These are phyloP conservation scores for Dissostichus mawsoni DNA, from an alignment of 2,113 vertebrate genomes.

Conservation along the genomic window DNA sequence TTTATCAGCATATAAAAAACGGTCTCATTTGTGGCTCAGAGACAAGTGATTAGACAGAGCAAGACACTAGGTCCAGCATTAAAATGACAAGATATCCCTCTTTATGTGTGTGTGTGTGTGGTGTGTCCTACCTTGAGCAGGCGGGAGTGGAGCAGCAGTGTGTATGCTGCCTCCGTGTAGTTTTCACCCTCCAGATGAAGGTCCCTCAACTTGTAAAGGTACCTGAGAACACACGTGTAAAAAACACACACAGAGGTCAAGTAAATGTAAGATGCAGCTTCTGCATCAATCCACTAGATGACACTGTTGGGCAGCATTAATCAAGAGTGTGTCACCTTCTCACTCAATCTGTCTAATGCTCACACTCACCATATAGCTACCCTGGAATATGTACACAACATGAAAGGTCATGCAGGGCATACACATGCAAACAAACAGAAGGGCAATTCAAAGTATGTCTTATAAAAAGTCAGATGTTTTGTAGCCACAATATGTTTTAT, in stretches of 20 bases:
- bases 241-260: conserved; percentile 15
- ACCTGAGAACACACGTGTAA: conserved; percentile 78
- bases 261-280: conserved; percentile 22
- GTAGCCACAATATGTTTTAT: conserved; percentile 22
- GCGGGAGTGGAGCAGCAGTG: conserved; percentile 93
- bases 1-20: conserved; percentile 63
- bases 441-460: background rate
- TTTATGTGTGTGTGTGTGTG: conserved; percentile 20
- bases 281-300: conserved; percentile 74
- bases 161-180: conserved; percentile 96
- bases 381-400: background rate
- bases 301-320: conserved; percentile 66
- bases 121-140: conserved; percentile 90
- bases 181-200: conserved; percentile 97
- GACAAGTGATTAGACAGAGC: conserved; percentile 40
- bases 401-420: conserved; percentile 19
- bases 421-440: background rate
- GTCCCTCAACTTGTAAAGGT: conserved; percentile 95
- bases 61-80: background rate
- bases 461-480: conserved; percentile 27
- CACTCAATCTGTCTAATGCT: background rate
- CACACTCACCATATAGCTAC: background rate
- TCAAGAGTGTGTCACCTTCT: conserved; percentile 6
- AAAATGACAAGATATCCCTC: conserved; percentile 9
- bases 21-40: conserved; percentile 4